A percentile compares a stretch with the other conserved stretches of the same genome.
Conservation (phyloP, 1,140 invertebrate species). For the Diprion similis region DNA sequence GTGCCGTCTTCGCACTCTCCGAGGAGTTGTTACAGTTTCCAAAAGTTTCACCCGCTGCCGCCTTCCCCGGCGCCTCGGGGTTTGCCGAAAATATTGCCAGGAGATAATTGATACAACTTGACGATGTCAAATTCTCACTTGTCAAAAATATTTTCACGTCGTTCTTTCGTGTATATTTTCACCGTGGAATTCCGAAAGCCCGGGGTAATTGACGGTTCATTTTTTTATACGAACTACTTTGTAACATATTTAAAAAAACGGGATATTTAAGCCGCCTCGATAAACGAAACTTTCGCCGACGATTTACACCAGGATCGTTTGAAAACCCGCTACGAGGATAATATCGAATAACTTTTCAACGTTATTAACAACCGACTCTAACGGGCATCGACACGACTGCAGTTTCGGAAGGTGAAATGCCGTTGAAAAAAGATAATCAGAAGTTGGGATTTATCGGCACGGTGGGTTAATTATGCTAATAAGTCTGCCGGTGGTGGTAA, state of each 20-base stretch:
- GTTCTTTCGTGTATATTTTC: too few relatives aligned
- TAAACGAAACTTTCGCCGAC: too few relatives aligned
- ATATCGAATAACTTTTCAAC: too few relatives aligned
- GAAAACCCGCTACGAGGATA: too few relatives aligned
- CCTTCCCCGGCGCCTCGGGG: conserved; percentile 31
- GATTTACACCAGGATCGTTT: too few relatives aligned
- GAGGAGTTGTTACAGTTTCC: conserved; percentile 50
- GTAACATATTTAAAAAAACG: too few relatives aligned
- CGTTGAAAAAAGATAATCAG: conserved; percentile 11
- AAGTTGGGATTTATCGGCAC: conserved; percentile 10
- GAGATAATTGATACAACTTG: background rate
- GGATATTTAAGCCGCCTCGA: too few relatives aligned
- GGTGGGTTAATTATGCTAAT: conserved; percentile 18
- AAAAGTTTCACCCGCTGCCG: conserved; percentile 47
- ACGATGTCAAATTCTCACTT: too few relatives aligned
- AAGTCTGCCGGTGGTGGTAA: conserved; percentile 4
- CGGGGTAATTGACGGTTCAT: too few relatives aligned
- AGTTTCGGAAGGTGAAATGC: background rate
- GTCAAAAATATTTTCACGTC: too few relatives aligned
- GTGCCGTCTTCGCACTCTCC: conserved; percentile 32
- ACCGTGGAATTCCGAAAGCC: too few relatives aligned
- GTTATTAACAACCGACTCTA: background rate
- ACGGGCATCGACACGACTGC: background rate
- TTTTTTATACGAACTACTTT: too few relatives aligned
- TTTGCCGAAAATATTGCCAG: conserved; percentile 35